These are phyloP conservation scores for Oreochromis mossambicus DNA, from an alignment of 2,797 vertebrate genomes.

Conservation along the genomic window DNA sequence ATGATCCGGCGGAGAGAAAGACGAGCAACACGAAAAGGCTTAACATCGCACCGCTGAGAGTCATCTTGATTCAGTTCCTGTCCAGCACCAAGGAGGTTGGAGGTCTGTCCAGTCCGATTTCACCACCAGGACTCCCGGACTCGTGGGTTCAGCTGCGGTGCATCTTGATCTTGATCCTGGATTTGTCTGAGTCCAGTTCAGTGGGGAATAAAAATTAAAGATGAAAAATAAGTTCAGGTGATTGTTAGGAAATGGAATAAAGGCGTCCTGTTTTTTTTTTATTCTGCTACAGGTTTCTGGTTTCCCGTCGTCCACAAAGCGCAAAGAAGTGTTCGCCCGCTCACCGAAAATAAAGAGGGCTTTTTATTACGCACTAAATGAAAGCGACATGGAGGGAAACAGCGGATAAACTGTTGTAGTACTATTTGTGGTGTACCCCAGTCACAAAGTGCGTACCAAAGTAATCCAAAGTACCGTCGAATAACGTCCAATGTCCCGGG, in stretches of 20 bases:
- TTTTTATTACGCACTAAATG: not conserved
- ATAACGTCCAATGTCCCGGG: conserved; percentile 11
- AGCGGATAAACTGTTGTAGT: not conserved
- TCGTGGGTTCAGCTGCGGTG: conserved; percentile 55
- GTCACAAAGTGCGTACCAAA: conserved; percentile 26
- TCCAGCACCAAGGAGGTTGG: conserved; percentile 1
- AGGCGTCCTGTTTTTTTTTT: not conserved
- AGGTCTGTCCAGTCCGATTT: conserved; percentile 17
- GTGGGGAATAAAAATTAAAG: fast-evolving
- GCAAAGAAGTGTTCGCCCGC: conserved; percentile 27
- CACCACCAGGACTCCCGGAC: conserved; percentile 25
- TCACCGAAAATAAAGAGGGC: not conserved
- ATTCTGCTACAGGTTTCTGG: not conserved
- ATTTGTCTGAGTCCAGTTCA: not conserved
- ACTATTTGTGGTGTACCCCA: not conserved
- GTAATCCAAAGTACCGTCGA: conserved; percentile 51
- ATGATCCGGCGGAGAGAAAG: conserved; percentile 39
- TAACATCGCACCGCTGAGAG: conserved; percentile 8
- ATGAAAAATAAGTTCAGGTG: not conserved
- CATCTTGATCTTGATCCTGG: conserved; percentile 42
- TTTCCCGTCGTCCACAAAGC: conserved; percentile 37
- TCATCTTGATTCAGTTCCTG: conserved; percentile 44
- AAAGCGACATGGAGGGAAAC: not conserved
- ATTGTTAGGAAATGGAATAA: not conserved
- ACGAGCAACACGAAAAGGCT: conserved; percentile 20